Base-by-base conservation (phyloP, 2,797 vertebrate species). In the Anabacerthia variegaticeps region DNA sequence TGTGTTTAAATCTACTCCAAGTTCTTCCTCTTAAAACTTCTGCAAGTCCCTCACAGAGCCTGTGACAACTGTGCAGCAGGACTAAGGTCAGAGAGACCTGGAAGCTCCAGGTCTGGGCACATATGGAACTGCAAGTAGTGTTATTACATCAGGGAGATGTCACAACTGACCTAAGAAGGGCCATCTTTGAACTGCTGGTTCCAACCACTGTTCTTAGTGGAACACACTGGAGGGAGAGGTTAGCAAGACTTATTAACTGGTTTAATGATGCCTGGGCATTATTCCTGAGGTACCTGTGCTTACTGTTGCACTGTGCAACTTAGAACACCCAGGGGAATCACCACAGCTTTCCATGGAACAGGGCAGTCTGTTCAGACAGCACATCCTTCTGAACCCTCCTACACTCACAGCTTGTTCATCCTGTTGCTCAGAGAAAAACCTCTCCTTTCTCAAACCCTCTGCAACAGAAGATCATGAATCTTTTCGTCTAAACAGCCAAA, bases 301-400 rank as follows among this genome's bases (percentile, higher is more conserved):
- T 20, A 43, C 11, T 34, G 51, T 28, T 89, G 44, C 22, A 63
- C 14, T 44, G 22, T 32, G 43, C 24, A 74, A 84, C n/a, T 52
- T n/a, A 71, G 34, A 68, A 27, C 0, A 0, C 39, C 51, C 0
- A 1, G 30, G 27, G 83, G 65, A 83, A 58, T 15, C 27, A 43
- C 51, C 10, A 6, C 0, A 0, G 46, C n/a, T 69, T 83, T 54
- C 30, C 39, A 44, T 2, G 6, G 24, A 79, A 37, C 0, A 1
- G 19, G 56, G 21, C 18, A 77, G 16, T 23, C 48, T 46, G 14
- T 39, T 80, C 86, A 67, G 36, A 44, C 15, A 92, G 27, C 30
- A 62, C 17, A 49, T 61, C 24, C 39, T 62, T 36, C 0, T 0
- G 1, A 32, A 58, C 30, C 14, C 44, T 54, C 61, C 18, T 20